Evolutionary conservation across 2,113 vertebrate species (phyloP), one percentile per base, ranked within the genome.

Genomic region (Sprattus sprattus): DNA sequence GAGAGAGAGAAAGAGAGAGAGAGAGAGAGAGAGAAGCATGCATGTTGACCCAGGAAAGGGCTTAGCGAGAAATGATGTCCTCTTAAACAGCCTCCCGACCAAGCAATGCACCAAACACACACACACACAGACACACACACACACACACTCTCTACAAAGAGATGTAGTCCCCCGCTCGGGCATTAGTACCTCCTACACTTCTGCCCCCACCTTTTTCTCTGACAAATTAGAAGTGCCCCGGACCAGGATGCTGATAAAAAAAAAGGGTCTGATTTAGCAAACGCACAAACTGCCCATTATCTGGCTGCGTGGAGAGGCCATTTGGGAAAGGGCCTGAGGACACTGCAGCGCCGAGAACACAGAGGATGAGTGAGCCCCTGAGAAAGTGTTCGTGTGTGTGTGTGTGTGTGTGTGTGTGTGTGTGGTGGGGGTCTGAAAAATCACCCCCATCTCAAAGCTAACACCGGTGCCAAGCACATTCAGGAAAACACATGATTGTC

Each of bases 21-120:
- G 84, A 54, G 8, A 81, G 46, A 46, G 85, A 93, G 93, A 91
- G 32, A 78, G 71, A 90, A 71, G 32, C 89, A 92, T 92, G 91
- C 89, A 93, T 92, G 87, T 85, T 95, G 96, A 96, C 95, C 95
- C 94, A 94, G 91, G 91, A 94, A 93, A 92, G 95, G 92, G 92
- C 94, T 96, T 92, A 93, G 94, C 88, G 93, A 96, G 96, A 94
- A 97, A 96, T 95, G 95, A 96, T 96, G 95, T 96, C 94, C 95
- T 96, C 94, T 95, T 96, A 95, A 94, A 95, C 93, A 94, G 95
- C 94, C 96, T 95, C 95, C 95, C 91, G 47, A 57, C 94, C 92
- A 95, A 94, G 95, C 95, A 95, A 88, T 87, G 85, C 87, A 94
- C 71, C 87, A 75, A 83, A n/a, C 82, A 86, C 85, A 87, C 64